Conservation (phyloP, 92 coral and sea anemone species). For the Parazoanthus darwini region DNA sequence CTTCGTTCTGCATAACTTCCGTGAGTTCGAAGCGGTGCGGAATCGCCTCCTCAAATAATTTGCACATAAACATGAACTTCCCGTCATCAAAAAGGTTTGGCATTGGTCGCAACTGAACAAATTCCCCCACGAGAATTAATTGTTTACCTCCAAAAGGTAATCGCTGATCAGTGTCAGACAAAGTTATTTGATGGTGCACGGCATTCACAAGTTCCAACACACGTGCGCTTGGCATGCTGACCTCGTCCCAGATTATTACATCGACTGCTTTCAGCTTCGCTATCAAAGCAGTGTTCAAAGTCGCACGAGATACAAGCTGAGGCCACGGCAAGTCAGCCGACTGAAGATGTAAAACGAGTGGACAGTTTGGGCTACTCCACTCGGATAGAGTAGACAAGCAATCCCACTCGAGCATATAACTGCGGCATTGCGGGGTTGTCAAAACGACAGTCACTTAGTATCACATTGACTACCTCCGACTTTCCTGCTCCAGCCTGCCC, state of each 20-base stretch:
- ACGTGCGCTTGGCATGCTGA: not conserved
- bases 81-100: not conserved
- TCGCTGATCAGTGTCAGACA: not conserved
- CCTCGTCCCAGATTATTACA: not conserved
- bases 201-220: not conserved
- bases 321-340: not conserved
- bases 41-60: not conserved
- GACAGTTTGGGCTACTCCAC: not conserved
- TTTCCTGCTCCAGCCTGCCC: not conserved
- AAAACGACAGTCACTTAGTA: not conserved
- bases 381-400: not conserved
- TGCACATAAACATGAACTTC: not conserved
- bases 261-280: not conserved
- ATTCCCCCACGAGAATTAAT: not conserved
- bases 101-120: not conserved
- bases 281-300: not conserved
- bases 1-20: no score
- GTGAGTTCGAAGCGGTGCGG: not conserved
- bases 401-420: not conserved
- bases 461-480: not conserved
- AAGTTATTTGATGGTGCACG: not conserved
- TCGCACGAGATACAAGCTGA: not conserved
- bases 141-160: not conserved
- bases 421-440: not conserved
- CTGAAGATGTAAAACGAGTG: not conserved